phyloP scores from a whole-genome alignment of 2,888 invertebrate genomes.

The Protodeltote pygarga region DNA sequence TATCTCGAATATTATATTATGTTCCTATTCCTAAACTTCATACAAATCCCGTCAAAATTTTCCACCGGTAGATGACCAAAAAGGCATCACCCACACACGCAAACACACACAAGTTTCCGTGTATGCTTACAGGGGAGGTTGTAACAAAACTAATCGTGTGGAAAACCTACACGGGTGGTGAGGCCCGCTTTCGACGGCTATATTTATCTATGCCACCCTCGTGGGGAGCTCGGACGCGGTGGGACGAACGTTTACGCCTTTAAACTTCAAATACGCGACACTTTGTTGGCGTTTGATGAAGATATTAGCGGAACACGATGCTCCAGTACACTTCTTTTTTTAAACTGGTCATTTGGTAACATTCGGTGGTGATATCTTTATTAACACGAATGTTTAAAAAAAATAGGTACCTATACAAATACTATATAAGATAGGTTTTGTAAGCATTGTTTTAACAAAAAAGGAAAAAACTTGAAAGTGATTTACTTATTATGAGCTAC shows the following conservation, averaged over 20 bases:
- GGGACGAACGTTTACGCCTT: slow-evolving; percentile 48
- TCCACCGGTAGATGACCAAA: slow-evolving; percentile 28
- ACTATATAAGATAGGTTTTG: too few relatives aligned
- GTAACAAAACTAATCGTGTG: slow-evolving; percentile 61
- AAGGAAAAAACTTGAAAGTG: too few relatives aligned
- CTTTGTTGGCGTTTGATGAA: slow-evolving; percentile 42
- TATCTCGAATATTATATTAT: too few relatives aligned
- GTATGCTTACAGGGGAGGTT: slow-evolving; percentile 46
- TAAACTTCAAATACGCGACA: slow-evolving; percentile 52
- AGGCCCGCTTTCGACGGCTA: slow-evolving; percentile 55
- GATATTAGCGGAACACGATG: slow-evolving; percentile 39
- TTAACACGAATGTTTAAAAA: too few relatives aligned
- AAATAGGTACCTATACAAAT: too few relatives aligned
- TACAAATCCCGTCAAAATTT: too few relatives aligned
- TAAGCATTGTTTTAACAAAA: too few relatives aligned
- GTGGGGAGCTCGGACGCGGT: slow-evolving; percentile 43
- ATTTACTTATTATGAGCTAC: too few relatives aligned
- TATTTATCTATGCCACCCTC: slow-evolving; percentile 52
- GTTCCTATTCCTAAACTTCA: too few relatives aligned
- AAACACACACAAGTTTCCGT: slow-evolving; percentile 20
- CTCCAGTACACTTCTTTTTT: slow-evolving; percentile 36
- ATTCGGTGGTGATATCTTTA: too few relatives aligned
- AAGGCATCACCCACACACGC: slow-evolving; percentile 34
- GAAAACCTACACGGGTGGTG: slow-evolving; percentile 63
- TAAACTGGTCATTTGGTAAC: slow-evolving; percentile 19